Percentiles rank a stretch among this genome's conserved stretches.
phyloP scores from a whole-genome alignment of 1,140 invertebrate species.

The Microplitis demolitor region DNA sequence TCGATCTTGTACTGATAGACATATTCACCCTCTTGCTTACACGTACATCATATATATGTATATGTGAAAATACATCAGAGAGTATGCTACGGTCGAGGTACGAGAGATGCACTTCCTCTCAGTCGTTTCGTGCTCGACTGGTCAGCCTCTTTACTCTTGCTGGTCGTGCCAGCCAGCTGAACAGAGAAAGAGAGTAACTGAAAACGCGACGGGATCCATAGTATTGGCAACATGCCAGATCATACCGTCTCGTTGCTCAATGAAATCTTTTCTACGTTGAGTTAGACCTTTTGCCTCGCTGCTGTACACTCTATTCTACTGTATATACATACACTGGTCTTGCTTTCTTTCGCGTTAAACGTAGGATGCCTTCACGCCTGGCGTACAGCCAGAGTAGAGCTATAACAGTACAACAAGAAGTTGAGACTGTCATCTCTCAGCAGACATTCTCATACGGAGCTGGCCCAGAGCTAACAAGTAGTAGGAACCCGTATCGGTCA shows the following conservation, averaged over 20 bases:
- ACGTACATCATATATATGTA: not conserved
- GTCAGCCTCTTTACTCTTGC: constrained; percentile 5
- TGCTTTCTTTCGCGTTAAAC: constrained; percentile 47
- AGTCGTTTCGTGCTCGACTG: constrained; percentile 15
- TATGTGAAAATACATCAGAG: constrained; percentile 20
- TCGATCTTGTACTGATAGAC: not conserved
- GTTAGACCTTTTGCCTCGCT: constrained; percentile 24
- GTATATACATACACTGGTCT: too few species aligned
- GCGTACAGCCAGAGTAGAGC: constrained; percentile 27
- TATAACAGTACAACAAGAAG: not conserved
- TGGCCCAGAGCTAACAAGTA: not conserved
- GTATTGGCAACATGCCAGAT: constrained; percentile 55
- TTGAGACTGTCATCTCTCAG: not conserved
- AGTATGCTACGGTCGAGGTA: constrained; percentile 1
- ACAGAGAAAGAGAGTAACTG: not conserved
- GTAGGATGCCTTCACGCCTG: constrained; percentile 52
- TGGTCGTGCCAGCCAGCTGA: not conserved
- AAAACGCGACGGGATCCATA: constrained; percentile 38
- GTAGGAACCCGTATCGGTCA: constrained; percentile 51
- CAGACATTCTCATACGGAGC: not conserved
- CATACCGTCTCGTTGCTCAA: constrained; percentile 48
- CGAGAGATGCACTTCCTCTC: constrained; percentile 18
- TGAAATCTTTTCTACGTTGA: constrained; percentile 61
- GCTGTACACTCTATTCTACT: not conserved
- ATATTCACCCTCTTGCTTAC: not conserved